These are phyloP conservation scores for Vulpes lagopus DNA, from an alignment of 2,113 vertebrate species.

Conservation along the genomic window DNA sequence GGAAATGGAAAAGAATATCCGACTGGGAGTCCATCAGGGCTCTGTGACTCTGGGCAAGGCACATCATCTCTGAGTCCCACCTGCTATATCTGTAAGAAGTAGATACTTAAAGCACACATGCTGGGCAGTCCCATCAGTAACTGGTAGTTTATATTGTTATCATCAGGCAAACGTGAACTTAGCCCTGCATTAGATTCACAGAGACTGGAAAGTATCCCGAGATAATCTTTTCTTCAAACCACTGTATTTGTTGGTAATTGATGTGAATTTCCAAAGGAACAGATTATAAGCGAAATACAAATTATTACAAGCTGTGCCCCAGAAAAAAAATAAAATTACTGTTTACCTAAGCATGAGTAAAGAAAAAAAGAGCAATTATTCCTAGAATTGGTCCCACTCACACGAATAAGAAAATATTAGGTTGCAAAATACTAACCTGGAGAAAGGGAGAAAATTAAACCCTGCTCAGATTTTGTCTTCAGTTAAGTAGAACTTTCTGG, in stretches of 20 bases:
- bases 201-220: neutral
- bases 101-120: neutral
- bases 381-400: neutral
- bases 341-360: neutral
- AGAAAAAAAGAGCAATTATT: constrained; percentile 25
- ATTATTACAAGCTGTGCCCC: neutral
- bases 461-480: neutral
- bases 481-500: neutral
- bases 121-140: neutral
- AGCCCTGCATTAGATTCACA: neutral
- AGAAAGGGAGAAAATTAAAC: neutral
- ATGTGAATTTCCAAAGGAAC: neutral
- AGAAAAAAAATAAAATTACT: neutral
- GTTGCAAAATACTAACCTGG: neutral
- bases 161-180: neutral
- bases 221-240: neutral
- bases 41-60: neutral
- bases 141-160: neutral
- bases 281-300: neutral
- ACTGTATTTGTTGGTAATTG: neutral
- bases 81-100: neutral
- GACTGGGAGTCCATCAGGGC: neutral
- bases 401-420: neutral
- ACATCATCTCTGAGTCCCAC: neutral
- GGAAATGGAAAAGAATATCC: neutral